These are phyloP conservation scores for Stenoptilia bipunctidactyla DNA, from an alignment of 2,888 invertebrate genomes.

Conservation along the genomic window DNA sequence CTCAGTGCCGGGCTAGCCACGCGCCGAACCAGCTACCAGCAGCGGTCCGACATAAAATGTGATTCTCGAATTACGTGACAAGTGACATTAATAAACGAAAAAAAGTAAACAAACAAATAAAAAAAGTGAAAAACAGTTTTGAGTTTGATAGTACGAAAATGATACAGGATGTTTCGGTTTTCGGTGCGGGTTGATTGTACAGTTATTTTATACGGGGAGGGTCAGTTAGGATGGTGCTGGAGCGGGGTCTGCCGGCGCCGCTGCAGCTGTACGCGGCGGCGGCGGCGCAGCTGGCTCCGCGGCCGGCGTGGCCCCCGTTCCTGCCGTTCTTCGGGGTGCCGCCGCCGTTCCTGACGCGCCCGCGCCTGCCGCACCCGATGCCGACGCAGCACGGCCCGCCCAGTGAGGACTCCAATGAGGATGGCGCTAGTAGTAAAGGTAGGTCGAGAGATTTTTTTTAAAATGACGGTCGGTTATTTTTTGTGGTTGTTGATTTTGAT, in stretches of 20 bases:
- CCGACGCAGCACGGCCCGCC: conserved; percentile 64
- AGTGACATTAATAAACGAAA: conserved; percentile 13
- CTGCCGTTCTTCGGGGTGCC: conserved; percentile 73
- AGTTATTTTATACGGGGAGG: conserved; percentile 26
- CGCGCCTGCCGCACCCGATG: conserved; percentile 49
- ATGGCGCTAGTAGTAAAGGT: conserved; percentile 66
- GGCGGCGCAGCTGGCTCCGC: conserved; percentile 70
- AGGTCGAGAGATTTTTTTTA: too few relatives aligned
- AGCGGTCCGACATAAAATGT: neutral
- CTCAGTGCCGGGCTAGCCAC: conserved; percentile 39
- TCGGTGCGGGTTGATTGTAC: conserved; percentile 21
- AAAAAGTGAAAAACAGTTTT: conserved; percentile 24
- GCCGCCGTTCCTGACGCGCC: conserved; percentile 67
- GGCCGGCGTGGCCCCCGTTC: conserved; percentile 74
- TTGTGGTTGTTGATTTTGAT: too few relatives aligned
- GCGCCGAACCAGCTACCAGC: conserved; percentile 5
- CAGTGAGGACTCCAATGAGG: conserved; percentile 69
- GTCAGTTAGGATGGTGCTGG: conserved; percentile 73
- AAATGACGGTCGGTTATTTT: too few relatives aligned
- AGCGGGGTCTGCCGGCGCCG: conserved; percentile 77
- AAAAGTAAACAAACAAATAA: conserved; percentile 12
- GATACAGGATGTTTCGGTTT: conserved; percentile 38
- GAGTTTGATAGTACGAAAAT: conserved; percentile 21
- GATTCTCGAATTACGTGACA: conserved; percentile 2
- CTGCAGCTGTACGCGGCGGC: conserved; percentile 79